Evolutionary conservation across 2,888 invertebrate genomes (phyloP), one percentile per base, ranked within the genome.

Genomic region (Poecilus cupreus): DNA sequence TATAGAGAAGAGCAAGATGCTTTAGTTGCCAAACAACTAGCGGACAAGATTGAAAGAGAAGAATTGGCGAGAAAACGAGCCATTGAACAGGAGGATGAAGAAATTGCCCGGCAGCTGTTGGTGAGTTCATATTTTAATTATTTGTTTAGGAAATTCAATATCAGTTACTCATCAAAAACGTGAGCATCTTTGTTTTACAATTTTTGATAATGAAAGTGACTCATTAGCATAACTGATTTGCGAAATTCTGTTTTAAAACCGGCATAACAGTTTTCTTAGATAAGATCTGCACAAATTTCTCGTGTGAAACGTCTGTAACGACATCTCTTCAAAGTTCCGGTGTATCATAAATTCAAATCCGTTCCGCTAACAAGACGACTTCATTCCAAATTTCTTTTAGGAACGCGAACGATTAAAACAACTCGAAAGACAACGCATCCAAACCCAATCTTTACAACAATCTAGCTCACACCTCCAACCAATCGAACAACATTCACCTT

Each of bases 1-100:
- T 26, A 26, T 60, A 93, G 93, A 86, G 94, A 94, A 88, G 93
- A 93, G 85, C 90, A 92, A 83, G 95, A 95, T 87, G 93, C 92
- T 70, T 88, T 91, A 83, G 89, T 94, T 39, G 95, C 95, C 32
- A 91, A 92, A 85, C 91, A 93, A 86, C 89, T 94, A 79, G 94
- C 95, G 37, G 91, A 93, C 82, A 92, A 93, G 85, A 87, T 94
- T 54, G 92, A 93, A 85, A 87, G 90, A 68, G 92, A 92, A 84
- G 91, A 93, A 84, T 90, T 90, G 46, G 81, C 91, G 81, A 91
- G 90, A 84, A 90, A 91, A 79, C 88, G 90, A 80, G 90, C 90
- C 82, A 85, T 91, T 39, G 91, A 92, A 84, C 89, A 91, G 80
- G 90, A 91, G 82, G 91, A 91, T 86, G 91, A 90, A 87, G 88